A percentile compares a stretch with the other conserved stretches of the same genome.
phyloP scores from a whole-genome alignment of 2,888 invertebrate species.

The Cataglyphis rosenhaueri region DNA sequence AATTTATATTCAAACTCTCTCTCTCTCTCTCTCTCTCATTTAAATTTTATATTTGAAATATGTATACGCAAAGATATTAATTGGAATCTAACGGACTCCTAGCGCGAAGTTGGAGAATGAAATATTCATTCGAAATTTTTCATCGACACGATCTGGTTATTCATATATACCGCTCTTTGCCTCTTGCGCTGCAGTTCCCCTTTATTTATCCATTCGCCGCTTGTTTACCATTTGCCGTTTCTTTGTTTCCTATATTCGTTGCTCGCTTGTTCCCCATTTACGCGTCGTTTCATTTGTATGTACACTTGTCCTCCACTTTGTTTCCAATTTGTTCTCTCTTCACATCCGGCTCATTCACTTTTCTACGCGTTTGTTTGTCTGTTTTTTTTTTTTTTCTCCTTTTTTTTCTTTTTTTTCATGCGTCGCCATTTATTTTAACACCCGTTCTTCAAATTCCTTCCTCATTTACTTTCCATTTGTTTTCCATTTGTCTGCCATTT shows the following conservation, averaged over 20 bases:
- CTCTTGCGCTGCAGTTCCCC: not conserved
- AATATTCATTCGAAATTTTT: conserved; percentile 12
- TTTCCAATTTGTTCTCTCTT: conserved; percentile 1
- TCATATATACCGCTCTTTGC: not conserved
- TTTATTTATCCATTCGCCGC: conserved; percentile 18
- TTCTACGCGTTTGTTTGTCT: conserved; percentile 1
- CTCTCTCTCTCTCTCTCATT: not conserved
- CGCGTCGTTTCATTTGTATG: not conserved
- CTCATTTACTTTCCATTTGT: not conserved
- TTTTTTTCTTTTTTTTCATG: conserved; percentile 34
- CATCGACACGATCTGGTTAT: not conserved
- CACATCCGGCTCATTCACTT: not conserved
- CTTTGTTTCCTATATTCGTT: not conserved
- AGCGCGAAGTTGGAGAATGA: not conserved
- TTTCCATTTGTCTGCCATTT: not conserved
- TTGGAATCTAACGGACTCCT: not conserved
- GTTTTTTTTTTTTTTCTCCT: conserved; percentile 37
- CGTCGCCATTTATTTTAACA: conserved; percentile 18
- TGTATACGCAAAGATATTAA: not conserved
- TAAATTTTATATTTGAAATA: conserved; percentile 9
- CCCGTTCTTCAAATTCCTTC: not conserved
- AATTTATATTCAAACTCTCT: conserved; percentile 10
- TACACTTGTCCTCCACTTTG: not conserved
- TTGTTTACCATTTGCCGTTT: conserved; percentile 14
- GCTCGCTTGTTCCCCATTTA: conserved; percentile 37